Evolutionary conservation across 2,888 invertebrate species (phyloP), one percentile per base, ranked within the genome.

Genomic region (Patella depressa): DNA sequence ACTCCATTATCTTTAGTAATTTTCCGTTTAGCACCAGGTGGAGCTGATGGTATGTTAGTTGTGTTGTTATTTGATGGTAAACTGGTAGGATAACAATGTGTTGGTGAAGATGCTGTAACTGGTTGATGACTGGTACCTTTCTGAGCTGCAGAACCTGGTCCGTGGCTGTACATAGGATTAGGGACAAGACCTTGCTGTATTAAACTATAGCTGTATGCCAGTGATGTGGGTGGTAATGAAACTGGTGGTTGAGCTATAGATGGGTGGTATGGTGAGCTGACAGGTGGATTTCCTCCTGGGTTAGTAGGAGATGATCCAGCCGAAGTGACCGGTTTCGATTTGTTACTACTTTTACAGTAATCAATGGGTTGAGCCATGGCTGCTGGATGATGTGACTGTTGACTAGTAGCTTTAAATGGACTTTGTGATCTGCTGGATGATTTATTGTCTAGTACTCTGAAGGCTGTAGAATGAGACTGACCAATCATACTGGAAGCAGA

Each of bases 161-260:
- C 78, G 53, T 84, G 82, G 94, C 94, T 95, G 84, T 91, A 91
- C 77, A 91, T 89, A n/a, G 92, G 92, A 84, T 92, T 91, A 73
- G 92, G 91, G 75, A 91, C 91, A 69, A 91, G 84, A 59, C 91
- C 91, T 83, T 92, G 91, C 80, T 91, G 90, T 78, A 92, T 90
- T 75, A 91, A 85, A 81, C 87, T 89, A 79, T 88, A 88, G 71
- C 82, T 86, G 81, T 83, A 86, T 71, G 86, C 83, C 15, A 85
- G 80, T 2, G 88, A 83, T 34, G 86, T 83, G 34, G 82, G 83
- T 80, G 86, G 87, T 81, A 87, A 77, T 73, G 89, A 87, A 73
- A 88, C 87, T 71, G 88, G 88, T 55, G 87, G 84, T 77, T 88
- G 88, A 69, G 88, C 86, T 81, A 87, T 84, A 71, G 88, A 83